A percentile compares a stretch with the other conserved stretches of the same genome.
These are phyloP conservation scores for Oxyteleia sp. DNA, from an alignment of 2,888 invertebrate species.

Conservation along the genomic window DNA sequence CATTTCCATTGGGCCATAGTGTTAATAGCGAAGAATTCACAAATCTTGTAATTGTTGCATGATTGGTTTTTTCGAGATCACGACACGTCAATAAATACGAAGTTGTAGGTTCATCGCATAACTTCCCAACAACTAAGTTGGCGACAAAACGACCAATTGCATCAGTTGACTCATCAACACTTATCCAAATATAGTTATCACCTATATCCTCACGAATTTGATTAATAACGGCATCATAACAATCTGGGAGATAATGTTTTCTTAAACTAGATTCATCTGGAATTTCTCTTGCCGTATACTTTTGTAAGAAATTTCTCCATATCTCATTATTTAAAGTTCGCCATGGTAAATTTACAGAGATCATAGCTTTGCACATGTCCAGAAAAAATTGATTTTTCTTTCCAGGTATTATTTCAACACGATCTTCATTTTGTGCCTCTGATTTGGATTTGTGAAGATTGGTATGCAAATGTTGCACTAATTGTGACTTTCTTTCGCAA, in stretches of 20 bases:
- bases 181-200: conserved; percentile 18
- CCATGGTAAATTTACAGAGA: conserved; percentile 19
- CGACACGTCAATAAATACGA: not conserved
- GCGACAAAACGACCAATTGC: conserved; percentile 2
- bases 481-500: no score
- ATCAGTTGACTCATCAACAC: conserved; percentile 19
- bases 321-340: conserved; percentile 1
- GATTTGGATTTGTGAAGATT: conserved; percentile 20
- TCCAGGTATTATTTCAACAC: no score
- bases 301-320: conserved; percentile 11
- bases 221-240: conserved; percentile 7
- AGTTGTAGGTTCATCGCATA: conserved; percentile 1
- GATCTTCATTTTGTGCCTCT: conserved; percentile 11
- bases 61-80: conserved; percentile 1
- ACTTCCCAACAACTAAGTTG: conserved; percentile 14
- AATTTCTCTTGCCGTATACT: conserved; percentile 19
- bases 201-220: not conserved
- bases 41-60: not conserved
- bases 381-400: no score
- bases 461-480: conserved; percentile 25
- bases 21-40: not conserved
- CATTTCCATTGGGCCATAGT: conserved; percentile 5
- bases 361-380: conserved; percentile 28
- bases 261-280: conserved; percentile 19
- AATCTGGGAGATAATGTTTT: conserved; percentile 14